A percentile compares a stretch with the other conserved stretches of the same genome.
Conservation (phyloP, 2,113 vertebrate species). For the Corythornis madagascariensis region DNA sequence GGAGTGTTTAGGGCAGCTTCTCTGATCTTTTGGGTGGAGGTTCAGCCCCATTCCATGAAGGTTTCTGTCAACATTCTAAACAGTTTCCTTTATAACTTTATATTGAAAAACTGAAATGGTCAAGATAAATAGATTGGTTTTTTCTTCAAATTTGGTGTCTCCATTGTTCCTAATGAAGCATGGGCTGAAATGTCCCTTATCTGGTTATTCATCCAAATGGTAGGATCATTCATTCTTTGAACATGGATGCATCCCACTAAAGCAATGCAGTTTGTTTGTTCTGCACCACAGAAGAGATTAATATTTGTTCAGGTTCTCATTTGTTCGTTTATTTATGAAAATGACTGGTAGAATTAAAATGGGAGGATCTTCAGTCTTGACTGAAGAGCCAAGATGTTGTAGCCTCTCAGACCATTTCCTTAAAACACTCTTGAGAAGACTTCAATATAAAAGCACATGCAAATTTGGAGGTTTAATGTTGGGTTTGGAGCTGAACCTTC, state of each 20-base stretch:
- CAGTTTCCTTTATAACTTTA: not conserved
- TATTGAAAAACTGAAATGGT: not conserved
- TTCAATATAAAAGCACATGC: not conserved
- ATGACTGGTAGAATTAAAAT: not conserved
- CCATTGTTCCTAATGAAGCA: not conserved
- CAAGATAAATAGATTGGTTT: not conserved
- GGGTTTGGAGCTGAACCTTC: not conserved
- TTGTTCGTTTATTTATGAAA: not conserved
- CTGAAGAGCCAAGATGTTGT: not conserved
- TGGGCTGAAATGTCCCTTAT: not conserved
- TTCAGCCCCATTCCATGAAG: not conserved
- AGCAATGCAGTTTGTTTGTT: not conserved
- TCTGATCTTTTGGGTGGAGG: not conserved
- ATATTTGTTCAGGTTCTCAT: not conserved
- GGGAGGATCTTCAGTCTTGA: not conserved
- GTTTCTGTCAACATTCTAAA: not conserved
- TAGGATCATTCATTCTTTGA: not conserved
- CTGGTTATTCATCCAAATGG: not conserved
- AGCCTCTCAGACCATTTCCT: not conserved
- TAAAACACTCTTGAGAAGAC: not conserved
- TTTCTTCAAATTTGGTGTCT: not conserved
- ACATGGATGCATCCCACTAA: not conserved
- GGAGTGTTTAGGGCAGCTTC: not conserved
- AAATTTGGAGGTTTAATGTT: not conserved
- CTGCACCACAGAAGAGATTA: not conserved